Base-by-base conservation (phyloP, 2,113 vertebrate genomes). In the Malurus elegans region DNA sequence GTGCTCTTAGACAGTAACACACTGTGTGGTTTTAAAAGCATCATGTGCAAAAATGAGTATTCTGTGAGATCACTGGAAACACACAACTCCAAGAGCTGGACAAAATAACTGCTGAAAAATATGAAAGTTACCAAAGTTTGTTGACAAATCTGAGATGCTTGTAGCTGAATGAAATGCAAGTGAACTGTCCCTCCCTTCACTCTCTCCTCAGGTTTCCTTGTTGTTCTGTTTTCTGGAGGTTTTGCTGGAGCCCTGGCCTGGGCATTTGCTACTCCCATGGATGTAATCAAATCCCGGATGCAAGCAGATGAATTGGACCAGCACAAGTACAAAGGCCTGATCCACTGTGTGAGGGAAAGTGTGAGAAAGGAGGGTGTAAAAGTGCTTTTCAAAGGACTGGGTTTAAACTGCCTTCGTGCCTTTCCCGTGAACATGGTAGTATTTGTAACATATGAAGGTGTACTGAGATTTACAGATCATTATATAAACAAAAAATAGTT, bases 361-460 rank as follows among this genome's bases (percentile, higher is more conserved):
- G 88, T 98, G 54, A 98, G 96, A 29, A 88, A 96, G 66, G 99
- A 99, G 81, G 99, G 99, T 10, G 72, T 32, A 1, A 94, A 96
- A 12, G 98, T 99, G 54, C 99, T 99, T 95, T 99, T 98, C 97
- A 98, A 97, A 94, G 99, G 99, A 79, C 96, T 99, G 76, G 96
- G 96, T 28, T 97, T 99, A 85, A 99, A 99, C 97, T 99, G 98
- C 36, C 84, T 99, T 40, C 98, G 99, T 0, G 99, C 99, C 14
- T 99, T 99, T 95, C 99, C 99, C 0, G 98, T 99, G 79, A 99
- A 99, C 93, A 99, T 99, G 98, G 98, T 99, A 81, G 98, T 99
- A 32, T 99, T 99, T 20, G 97, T 98, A 25, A 97, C 98, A 0
- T 99, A 99, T 2, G 99, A 99, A 95, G 97, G 98, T 5, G 97